Evolutionary conservation across 2,113 vertebrate genomes (phyloP), one percentile per base, ranked within the genome.

Genomic region (Tragulus kanchil): DNA sequence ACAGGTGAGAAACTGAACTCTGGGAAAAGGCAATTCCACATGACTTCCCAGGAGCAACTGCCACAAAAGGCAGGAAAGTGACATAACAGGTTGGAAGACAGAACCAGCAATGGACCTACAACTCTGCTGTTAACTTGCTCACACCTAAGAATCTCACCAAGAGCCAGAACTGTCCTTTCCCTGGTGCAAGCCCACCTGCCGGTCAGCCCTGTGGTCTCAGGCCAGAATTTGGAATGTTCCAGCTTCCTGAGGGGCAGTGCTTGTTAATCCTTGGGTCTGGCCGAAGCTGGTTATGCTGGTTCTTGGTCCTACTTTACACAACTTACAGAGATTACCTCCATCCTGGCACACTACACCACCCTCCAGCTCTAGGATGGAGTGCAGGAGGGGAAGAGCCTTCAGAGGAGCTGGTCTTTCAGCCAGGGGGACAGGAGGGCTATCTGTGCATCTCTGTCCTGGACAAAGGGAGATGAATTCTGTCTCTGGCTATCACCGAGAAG

Each of bases 1-100:
- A 52, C 58, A 93, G 52, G 77, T 58, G 25, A 93, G 87, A 89
- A 86, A 93, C 23, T 58, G 25, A 85, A 85, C 56, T 83, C 56
- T 36, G 62, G 75, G 78, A 96, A 96, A 65, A 52, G 42, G 42
- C 7, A 71, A 62, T 52, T 86, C 71, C 52, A 28, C 10, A 83
- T 56, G 12, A 10, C 9, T n/a, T 89, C 50, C 79, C 61, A 88
- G 31, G 61, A 13, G 5, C 16, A 16, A 45, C 45, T 31, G 8
- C 82, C 42, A 91, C 52, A 93, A 69, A 81, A 64, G 83, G n/a
- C 26, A 75, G 75, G 42, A 73, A 89, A 69, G 64, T 61, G 56
- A 61, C 15, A 8, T 12, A 8, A 85, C 19, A 16, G 50, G 8
- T 12, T 19, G 19, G 61, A 77, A 56, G 28, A 67, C 64, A 86